Percentiles rank a stretch among this genome's conserved stretches.
phyloP scores from a whole-genome alignment of 2,113 vertebrate genomes.

The Thamnaconus septentrionalis region DNA sequence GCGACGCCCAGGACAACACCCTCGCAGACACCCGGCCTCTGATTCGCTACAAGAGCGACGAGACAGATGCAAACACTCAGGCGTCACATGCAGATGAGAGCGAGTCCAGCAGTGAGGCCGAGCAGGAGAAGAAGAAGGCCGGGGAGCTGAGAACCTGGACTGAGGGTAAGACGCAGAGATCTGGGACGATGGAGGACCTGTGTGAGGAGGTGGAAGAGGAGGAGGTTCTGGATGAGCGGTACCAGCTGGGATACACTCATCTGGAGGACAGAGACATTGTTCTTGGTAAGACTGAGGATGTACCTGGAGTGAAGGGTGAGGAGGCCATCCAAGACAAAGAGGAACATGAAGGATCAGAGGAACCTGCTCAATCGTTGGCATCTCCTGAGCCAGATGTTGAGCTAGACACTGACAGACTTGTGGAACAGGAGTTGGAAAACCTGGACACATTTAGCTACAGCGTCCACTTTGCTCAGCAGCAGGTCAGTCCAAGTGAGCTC shows the following conservation, averaged over 20 bases:
- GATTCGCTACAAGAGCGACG: slow-evolving; percentile 77
- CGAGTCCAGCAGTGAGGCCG: slow-evolving; percentile 66
- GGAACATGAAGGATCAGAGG: slow-evolving; percentile 24
- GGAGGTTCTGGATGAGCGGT: slow-evolving; percentile 41
- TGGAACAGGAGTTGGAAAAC: slow-evolving; percentile 59
- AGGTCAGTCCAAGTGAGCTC: slow-evolving; percentile 3
- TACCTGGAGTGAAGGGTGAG: neutral
- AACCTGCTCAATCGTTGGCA: neutral
- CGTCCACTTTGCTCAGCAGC: slow-evolving; percentile 38
- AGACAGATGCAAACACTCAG: slow-evolving; percentile 68
- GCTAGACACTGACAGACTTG: slow-evolving; percentile 50
- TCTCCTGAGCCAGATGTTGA: slow-evolving; percentile 30
- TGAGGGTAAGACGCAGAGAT: slow-evolving; percentile 61
- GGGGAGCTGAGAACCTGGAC: slow-evolving; percentile 48
- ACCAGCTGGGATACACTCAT: slow-evolving; percentile 34
- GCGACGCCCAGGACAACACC: slow-evolving; percentile 78
- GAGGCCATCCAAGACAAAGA: slow-evolving; percentile 7
- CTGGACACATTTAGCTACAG: slow-evolving; percentile 41
- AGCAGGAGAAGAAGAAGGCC: slow-evolving; percentile 62
- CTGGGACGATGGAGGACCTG: slow-evolving; percentile 77
- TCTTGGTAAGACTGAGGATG: slow-evolving; percentile 5
- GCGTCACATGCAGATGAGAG: slow-evolving; percentile 59
- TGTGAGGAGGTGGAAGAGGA: slow-evolving; percentile 70
- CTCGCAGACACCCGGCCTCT: slow-evolving; percentile 76
- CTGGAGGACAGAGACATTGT: slow-evolving; percentile 14